Base-by-base conservation (phyloP, 2,113 vertebrate genomes). In the Triplophysa dalaica region DNA sequence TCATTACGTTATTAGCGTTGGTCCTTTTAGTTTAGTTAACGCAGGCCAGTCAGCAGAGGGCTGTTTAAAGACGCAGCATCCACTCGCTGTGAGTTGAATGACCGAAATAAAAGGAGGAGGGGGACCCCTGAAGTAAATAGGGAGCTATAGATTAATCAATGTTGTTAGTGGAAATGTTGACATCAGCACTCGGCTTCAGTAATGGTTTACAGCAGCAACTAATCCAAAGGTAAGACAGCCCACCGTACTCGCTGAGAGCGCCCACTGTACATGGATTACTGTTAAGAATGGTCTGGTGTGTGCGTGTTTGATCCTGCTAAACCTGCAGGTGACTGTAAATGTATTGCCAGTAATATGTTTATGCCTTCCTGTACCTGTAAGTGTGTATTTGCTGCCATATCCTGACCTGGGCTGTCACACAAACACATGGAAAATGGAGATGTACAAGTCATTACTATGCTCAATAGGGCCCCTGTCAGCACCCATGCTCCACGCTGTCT, bases 91-190 rank as follows among this genome's bases (percentile, higher is more conserved):
- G 52, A 45, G 80, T 54, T 60, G 24, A 79, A 65, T 69, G 62
- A 64, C 24, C 11, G 61, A 75, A 60, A 52, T 19, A 33, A 54
- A 66, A 66, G 33, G 17, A 14, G 75, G 43, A 17, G 78, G 74
- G 19, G 38, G 12, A 62, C 41, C 64, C 58, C 24, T 76, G 79
- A 81, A 73, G 80, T 79, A 82, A 84, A 84, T 75, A 82, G 83
- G 73, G 65, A 74, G 73, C 62, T 87, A 81, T 80, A 77, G 84
- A 81, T 85, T 78, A 83, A 89, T 91, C 86, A 81, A 84, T 89
- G 91, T 93, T 91, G 93, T 90, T 83, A 50, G 61, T 70, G 63
- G 83, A 93, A 90, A 94, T 93, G 89, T 43, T 56, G 76, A 82
- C 63, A 83, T 81, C 72, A 83, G 84, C 76, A 84, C 70, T 81